phyloP scores from a whole-genome alignment of 2,113 vertebrate genomes.

The Heterotilapia buettikoferi region DNA sequence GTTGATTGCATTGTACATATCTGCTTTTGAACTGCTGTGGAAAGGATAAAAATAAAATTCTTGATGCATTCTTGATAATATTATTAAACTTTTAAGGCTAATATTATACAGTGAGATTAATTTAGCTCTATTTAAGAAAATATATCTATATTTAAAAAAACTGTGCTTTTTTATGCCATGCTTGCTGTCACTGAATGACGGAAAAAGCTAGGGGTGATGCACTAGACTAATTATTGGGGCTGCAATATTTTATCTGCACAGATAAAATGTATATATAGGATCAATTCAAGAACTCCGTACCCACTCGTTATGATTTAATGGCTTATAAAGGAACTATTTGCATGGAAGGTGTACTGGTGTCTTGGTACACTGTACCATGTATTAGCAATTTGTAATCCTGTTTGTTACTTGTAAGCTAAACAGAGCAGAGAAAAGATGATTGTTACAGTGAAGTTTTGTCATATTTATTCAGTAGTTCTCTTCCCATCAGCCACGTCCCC shows the following conservation, averaged over 20 bases:
- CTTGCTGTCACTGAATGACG: not conserved
- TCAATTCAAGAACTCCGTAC: not conserved
- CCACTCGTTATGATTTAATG: not conserved
- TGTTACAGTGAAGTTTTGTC: not conserved
- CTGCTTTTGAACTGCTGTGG: not conserved
- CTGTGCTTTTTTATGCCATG: not conserved
- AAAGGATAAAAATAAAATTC: not conserved
- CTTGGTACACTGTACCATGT: not conserved
- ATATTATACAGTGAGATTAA: not conserved
- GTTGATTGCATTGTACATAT: not conserved
- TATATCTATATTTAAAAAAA: not conserved
- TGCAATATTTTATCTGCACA: not conserved
- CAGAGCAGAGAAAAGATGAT: not conserved
- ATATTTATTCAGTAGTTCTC: not conserved
- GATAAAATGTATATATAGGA: not conserved
- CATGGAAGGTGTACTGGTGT: not conserved
- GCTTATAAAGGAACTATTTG: not conserved
- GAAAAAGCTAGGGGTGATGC: not conserved
- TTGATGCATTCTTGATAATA: not conserved
- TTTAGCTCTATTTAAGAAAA: not conserved
- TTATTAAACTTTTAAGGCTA: not conserved
- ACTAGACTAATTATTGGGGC: not conserved
- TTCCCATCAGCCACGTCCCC: slow-evolving; percentile 27
- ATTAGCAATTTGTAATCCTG: not conserved
- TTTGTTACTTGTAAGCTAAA: not conserved